Percentiles rank a stretch among this genome's conserved stretches.
Evolutionary conservation across 2,113 vertebrate genomes (phyloP).

Genomic region (Pseudopipra pipra): DNA sequence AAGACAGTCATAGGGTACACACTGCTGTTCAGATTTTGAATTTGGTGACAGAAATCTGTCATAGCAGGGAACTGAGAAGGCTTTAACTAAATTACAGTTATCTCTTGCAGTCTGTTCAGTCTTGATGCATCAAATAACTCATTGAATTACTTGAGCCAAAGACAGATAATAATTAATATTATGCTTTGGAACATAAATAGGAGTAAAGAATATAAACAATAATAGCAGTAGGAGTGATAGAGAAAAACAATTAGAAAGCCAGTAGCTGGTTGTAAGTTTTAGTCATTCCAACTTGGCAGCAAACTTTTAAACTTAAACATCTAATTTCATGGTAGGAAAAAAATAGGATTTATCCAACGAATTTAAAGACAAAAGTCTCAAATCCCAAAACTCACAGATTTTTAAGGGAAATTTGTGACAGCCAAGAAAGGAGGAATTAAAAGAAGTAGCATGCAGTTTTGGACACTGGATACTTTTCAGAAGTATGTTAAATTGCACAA

Average conservation of each 20-base stretch:
- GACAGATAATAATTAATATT: not conserved
- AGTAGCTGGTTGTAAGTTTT: not conserved
- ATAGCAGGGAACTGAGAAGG: not conserved
- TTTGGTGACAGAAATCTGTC: not conserved
- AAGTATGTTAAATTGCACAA: not conserved
- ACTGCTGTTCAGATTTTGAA: not conserved
- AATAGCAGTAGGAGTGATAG: not conserved
- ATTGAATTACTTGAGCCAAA: not conserved
- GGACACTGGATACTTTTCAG: not conserved
- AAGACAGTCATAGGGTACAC: not conserved
- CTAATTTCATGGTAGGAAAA: not conserved
- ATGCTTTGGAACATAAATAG: not conserved
- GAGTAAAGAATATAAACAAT: not conserved
- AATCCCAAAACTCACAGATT: not conserved
- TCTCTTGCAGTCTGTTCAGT: not conserved
- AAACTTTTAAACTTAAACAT: not conserved
- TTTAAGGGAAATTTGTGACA: not conserved
- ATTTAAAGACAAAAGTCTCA: not conserved
- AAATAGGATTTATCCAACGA: not conserved
- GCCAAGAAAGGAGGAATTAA: not conserved
- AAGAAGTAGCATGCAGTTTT: not conserved
- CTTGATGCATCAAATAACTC: not conserved
- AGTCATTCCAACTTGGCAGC: not conserved
- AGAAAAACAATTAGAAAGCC: not conserved
- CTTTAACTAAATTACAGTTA: accelerated